A percentile compares a stretch with the other conserved stretches of the same genome.
These are phyloP conservation scores for Epinephelus lanceolatus DNA, from an alignment of 2,113 vertebrate genomes.

Conservation along the genomic window DNA sequence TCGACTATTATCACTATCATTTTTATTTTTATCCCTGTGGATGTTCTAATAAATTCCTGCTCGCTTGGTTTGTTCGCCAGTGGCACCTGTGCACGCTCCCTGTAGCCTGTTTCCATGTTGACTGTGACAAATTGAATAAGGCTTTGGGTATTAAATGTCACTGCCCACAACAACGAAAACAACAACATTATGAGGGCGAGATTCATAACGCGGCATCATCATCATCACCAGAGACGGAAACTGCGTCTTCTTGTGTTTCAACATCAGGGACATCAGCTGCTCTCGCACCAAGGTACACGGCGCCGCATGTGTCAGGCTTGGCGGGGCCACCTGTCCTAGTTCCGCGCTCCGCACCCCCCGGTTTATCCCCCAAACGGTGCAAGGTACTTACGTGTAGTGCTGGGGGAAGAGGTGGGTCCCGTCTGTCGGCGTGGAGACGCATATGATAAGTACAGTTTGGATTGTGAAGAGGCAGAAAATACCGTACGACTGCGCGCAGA, in stretches of 20 bases:
- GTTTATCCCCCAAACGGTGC: constrained; percentile 33
- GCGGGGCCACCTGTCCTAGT: constrained; percentile 81
- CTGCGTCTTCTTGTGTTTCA: constrained; percentile 43
- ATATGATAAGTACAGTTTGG: constrained; percentile 86
- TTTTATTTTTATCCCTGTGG: not conserved
- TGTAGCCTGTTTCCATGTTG: constrained; percentile 8
- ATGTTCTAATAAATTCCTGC: not conserved
- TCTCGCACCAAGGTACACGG: constrained; percentile 58
- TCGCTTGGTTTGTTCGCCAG: constrained; percentile 5
- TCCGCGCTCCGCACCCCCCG: constrained; percentile 48
- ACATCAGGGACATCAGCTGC: constrained; percentile 54
- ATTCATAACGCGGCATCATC: constrained; percentile 37
- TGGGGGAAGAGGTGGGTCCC: constrained; percentile 92
- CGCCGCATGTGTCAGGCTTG: constrained; percentile 53
- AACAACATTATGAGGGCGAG: constrained; percentile 11
- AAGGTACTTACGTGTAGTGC: constrained; percentile 94
- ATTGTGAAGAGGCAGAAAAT: constrained; percentile 86
- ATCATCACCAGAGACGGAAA: constrained; percentile 31
- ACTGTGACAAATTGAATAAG: constrained; percentile 23
- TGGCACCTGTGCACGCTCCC: constrained; percentile 54
- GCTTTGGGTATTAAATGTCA: constrained; percentile 30
- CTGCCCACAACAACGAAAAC: constrained; percentile 29
- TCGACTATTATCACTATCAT: not conserved
- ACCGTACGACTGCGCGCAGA: constrained; percentile 89
- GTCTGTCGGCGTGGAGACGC: constrained; percentile 87